Percentiles rank a stretch among this genome's conserved stretches.
phyloP scores from a whole-genome alignment of 2,797 vertebrate species.

The Onychomys leucogaster region DNA sequence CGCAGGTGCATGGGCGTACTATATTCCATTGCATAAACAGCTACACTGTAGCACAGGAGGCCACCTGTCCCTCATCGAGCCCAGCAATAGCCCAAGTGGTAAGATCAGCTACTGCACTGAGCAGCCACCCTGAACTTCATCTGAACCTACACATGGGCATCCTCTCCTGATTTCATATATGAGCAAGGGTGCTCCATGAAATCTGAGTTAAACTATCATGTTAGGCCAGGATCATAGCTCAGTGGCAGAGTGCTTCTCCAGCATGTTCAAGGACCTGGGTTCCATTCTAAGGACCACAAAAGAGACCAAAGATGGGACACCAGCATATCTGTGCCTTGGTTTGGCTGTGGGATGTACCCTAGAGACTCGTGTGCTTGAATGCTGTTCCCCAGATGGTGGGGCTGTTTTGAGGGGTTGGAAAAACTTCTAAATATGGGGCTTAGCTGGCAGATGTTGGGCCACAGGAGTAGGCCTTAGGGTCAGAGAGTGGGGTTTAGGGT shows the following conservation, averaged over 20 bases:
- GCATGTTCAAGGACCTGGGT: background rate
- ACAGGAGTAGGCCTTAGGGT: background rate
- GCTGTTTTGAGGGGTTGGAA: background rate
- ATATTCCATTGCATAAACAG: background rate
- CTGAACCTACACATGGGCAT: background rate
- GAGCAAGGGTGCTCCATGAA: background rate
- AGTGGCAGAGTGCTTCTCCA: background rate
- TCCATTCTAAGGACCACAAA: background rate
- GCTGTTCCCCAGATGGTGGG: background rate
- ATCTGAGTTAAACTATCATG: background rate
- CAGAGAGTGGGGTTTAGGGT: background rate
- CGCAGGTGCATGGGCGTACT: background rate
- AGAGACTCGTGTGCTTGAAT: background rate
- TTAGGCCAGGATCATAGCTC: background rate
- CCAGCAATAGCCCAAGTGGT: background rate
- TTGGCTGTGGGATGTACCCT: background rate
- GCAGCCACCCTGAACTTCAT: rapidly evolving
- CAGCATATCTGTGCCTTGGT: background rate
- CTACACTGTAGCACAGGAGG: background rate
- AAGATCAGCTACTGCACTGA: background rate
- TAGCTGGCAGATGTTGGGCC: background rate
- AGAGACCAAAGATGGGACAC: background rate
- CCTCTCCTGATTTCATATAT: background rate
- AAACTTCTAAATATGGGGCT: background rate
- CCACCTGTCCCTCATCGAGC: background rate